Evolutionary conservation across 1,140 invertebrate species (phyloP).

Genomic region (Sweltsa coloradensis): DNA sequence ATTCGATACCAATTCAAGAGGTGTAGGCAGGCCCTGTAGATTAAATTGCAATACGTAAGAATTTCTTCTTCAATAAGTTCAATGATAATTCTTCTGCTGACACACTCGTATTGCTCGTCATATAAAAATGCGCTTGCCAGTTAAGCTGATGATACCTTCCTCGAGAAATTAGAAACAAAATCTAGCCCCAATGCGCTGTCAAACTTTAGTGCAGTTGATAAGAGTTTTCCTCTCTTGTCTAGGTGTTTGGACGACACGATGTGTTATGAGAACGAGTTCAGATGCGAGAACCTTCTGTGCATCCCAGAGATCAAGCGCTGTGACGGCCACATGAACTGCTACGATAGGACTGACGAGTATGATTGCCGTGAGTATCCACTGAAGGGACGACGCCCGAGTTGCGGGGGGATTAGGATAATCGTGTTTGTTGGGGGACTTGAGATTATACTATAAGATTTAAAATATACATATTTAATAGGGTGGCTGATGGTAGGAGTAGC

Average conservation of each 20-base stretch:
- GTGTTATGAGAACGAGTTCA: conserved; percentile 46
- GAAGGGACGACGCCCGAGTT: too few species aligned
- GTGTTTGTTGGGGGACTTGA: too few species aligned
- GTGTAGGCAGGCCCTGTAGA: not conserved
- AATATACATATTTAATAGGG: too few species aligned
- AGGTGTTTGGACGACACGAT: conserved; percentile 29
- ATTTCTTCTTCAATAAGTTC: not conserved
- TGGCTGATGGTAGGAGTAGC: too few species aligned
- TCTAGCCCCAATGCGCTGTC: too few species aligned
- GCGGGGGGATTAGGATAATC: too few species aligned
- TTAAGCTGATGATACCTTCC: not conserved
- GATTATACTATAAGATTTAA: too few species aligned
- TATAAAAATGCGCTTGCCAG: not conserved
- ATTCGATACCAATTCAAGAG: not conserved
- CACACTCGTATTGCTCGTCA: not conserved
- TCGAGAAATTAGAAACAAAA: not conserved
- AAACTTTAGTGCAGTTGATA: not conserved
- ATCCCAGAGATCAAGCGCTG: conserved; percentile 50
- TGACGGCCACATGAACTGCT: conserved; percentile 66
- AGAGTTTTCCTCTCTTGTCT: not conserved
- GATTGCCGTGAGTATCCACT: conserved; percentile 57
- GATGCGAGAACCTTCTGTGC: conserved; percentile 58
- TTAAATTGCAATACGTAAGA: too few species aligned
- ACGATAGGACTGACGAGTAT: conserved; percentile 64
- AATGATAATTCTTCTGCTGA: not conserved